Conservation (phyloP, 2,888 invertebrate species). For the Platycheirus albimanus region DNA sequence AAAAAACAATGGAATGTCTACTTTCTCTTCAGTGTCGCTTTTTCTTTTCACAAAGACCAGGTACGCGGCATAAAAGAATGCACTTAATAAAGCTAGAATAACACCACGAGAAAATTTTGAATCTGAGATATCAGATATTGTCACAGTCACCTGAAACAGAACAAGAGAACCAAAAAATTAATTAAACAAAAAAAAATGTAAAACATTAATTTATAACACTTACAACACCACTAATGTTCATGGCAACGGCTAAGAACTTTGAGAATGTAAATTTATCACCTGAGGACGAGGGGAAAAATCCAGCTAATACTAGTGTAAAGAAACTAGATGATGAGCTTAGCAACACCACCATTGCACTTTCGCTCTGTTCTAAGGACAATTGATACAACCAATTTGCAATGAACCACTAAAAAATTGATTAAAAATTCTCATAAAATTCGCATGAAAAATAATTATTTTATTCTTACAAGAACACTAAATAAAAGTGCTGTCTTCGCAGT, state of each 20-base stretch:
- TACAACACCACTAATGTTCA: conserved; percentile 91
- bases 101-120: conserved; percentile 89
- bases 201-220: too few species aligned
- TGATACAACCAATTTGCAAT: conserved; percentile 96
- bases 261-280: conserved; percentile 93
- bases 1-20: conserved; percentile 97
- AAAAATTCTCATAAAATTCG: not conserved
- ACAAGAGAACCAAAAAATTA: conserved; percentile 60
- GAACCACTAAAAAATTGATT: conserved; percentile 98
- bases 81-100: conserved; percentile 91
- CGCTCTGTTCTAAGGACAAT: conserved; percentile 91
- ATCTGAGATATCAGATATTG: conserved; percentile 89
- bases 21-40: conserved; percentile 95
- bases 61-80: conserved; percentile 95
- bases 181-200: too few species aligned
- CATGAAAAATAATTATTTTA: too few species aligned
- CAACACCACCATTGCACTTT: conserved; percentile 93
- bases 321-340: conserved; percentile 94
- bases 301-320: conserved; percentile 93
- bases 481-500: conserved; percentile 92
- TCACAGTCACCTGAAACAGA: conserved; percentile 88
- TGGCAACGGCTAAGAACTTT: conserved; percentile 90
- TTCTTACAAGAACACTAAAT: conserved; percentile 93
- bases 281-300: conserved; percentile 91
- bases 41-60: conserved; percentile 93